Evolutionary conservation across 92 coral and sea anemone species (phyloP), one percentile per base, ranked within the genome.

Genomic region (Epizoanthus illoricatus): DNA sequence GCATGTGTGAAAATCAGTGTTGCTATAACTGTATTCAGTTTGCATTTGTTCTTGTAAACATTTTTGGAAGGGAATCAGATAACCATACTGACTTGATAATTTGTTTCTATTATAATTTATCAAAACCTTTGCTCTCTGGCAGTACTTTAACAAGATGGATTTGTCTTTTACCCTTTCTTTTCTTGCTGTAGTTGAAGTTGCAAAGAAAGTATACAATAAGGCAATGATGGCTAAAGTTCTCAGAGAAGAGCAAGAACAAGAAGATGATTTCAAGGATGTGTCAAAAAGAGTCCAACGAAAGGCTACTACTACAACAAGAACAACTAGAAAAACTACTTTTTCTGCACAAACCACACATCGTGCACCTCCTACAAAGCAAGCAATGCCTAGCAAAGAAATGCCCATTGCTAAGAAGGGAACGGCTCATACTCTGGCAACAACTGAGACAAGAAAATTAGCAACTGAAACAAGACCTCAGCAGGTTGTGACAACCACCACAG

Each of bases 161-260:
- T 66, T 66, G 71, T 66, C 40, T 66, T 40, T 11, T 28, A 28
- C 41, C 36, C n/a, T 76, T 57, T 17, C 19, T 75, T 78, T 71
- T 24, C 42, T 21, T 28, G 13, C 8, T 63, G 24, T 61, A 78
- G 82, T 78, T 62, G 21, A 12, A 42, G 82, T 41, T 43, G 82
- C 82, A 6, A 72, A 62, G 42, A 78, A 47, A 45, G 71, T 58
- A 19, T 78, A 78, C 82, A 78, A 78, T 55, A 78, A 63, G 1
- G 82, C 82, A 13, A 78, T 78, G 82, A 20, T 40, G 55, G 82
- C 70, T 13, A 28, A 78, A 45, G 57, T 63, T 78, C 17, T 23
- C 16, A 20, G 11, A 64, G 71, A 78, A 61, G 71, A 56, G 40
- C 49, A 63, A 28, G 71, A 74, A 57, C 24, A 63, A 49, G 71